A percentile compares a stretch with the other conserved stretches of the same genome.
Evolutionary conservation across 2,113 vertebrate genomes (phyloP).

Genomic region (Tichodroma muraria): DNA sequence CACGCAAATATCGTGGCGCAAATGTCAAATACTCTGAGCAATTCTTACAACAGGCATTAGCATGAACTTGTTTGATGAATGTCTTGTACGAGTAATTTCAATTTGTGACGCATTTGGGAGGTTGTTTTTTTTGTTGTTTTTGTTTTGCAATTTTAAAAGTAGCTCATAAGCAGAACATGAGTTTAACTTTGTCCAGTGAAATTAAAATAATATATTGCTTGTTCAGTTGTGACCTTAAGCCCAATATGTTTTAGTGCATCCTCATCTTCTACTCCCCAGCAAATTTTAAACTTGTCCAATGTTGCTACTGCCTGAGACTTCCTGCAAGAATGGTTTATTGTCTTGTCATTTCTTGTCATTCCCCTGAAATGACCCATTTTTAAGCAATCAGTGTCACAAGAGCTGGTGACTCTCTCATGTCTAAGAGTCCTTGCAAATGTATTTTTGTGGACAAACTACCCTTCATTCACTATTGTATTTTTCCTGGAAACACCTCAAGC

Average conservation of each 20-base stretch:
- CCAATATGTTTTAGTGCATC: neutral
- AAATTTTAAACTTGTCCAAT: neutral
- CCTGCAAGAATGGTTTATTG: conserved; percentile 28
- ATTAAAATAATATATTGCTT: neutral
- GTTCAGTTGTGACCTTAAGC: neutral
- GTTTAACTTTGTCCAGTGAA: neutral
- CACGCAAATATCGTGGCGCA: neutral
- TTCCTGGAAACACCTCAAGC: conserved; percentile 6
- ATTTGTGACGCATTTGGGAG: neutral
- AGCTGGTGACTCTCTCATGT: neutral
- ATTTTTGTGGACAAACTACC: neutral
- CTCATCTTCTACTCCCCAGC: neutral
- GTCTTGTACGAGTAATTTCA: neutral
- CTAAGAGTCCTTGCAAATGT: neutral
- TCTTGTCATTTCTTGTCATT: neutral
- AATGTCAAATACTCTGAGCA: neutral
- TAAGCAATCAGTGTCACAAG: neutral
- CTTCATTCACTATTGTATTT: conserved; percentile 19
- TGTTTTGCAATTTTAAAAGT: conserved; percentile 15
- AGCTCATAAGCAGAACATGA: neutral
- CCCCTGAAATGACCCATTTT: conserved; percentile 6
- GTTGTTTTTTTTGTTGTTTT: neutral
- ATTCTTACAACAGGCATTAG: neutral
- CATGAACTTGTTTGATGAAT: neutral
- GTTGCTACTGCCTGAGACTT: neutral